Base-by-base conservation (phyloP, 2,113 vertebrate genomes). In the Onychostoma macrolepis region DNA sequence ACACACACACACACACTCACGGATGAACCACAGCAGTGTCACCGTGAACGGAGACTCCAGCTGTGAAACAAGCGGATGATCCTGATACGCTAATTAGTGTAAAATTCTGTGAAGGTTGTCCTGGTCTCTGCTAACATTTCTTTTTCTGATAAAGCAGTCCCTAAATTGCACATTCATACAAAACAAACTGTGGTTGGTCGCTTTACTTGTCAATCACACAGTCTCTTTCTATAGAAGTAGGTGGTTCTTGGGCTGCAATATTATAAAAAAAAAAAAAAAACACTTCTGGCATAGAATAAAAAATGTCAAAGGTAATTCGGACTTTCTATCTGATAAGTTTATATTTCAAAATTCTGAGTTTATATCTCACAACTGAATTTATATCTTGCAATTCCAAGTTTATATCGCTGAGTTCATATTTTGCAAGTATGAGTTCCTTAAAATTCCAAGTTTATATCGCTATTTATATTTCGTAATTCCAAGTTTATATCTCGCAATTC, bases 31-130 rank as follows among this genome's bases (percentile, higher is more conserved):
- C 30, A 9, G 65, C 65, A 69, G 65, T 0, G 15, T 28, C 65
- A 33, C 65, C 13, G 0, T 76, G 74, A 26, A 48, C 41, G 28
- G 24, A 45, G 11, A 48, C 74, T 48, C n/a, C n/a, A 76, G 36
- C 74, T 76, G 24, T 76, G 72, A 45, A 76, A 76, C 72, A 76
- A 76, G 72, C 6, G 6, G 74, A 45, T 76, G 41, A 45, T 76
- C 74, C 38, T 45, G 41, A 24, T 41, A 11, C 19, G 0, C 33
- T 72, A 33, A 69, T 69, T 41, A 41, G 19, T 41, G 36, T 72
- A 13, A 28, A 65, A 65, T 12, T 65, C 58, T 61, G 21, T 24
- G 58, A 61, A 61, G 24, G n/a, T 26, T 30, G n/a, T 65, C 26
- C 4, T 65, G 10, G 56, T 58, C 21, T 56, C 53, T 56, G 19